These are phyloP conservation scores for Ormyrus labotus DNA, from an alignment of 2,888 invertebrate species.

Conservation along the genomic window DNA sequence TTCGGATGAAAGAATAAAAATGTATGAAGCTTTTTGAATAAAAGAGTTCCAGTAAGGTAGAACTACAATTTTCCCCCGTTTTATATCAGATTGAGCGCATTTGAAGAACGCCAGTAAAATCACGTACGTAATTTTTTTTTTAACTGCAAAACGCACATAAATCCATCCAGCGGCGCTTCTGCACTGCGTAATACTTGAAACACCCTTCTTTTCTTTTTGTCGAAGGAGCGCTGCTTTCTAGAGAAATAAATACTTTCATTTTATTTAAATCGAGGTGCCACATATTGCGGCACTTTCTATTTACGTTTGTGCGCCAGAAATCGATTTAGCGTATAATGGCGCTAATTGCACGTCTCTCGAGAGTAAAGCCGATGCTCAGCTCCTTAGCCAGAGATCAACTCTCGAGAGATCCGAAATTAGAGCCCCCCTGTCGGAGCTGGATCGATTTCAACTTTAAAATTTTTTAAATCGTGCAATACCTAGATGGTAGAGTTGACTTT, in stretches of 20 bases:
- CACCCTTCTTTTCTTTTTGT: too few relatives aligned
- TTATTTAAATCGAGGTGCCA: too few relatives aligned
- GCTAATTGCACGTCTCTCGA: not conserved
- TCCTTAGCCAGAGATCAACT: not conserved
- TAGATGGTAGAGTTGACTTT: too few relatives aligned
- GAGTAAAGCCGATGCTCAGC: not conserved
- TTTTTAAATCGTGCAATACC: too few relatives aligned
- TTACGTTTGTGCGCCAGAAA: too few relatives aligned
- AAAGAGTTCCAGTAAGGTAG: too few relatives aligned
- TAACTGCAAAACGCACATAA: too few relatives aligned
- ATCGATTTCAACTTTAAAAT: not conserved
- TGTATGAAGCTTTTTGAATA: slow-evolving; percentile 9
- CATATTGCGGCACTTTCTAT: too few relatives aligned
- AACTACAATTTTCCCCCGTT: not conserved
- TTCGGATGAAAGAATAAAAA: not conserved
- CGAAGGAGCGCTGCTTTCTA: too few relatives aligned
- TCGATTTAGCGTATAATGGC: not conserved
- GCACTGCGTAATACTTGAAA: too few relatives aligned
- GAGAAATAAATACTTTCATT: too few relatives aligned
- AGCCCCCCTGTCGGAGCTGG: not conserved
- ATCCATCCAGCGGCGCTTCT: too few relatives aligned
- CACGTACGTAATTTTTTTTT: slow-evolving; percentile 18
- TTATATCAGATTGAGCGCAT: not conserved
- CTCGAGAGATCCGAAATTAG: slow-evolving; percentile 5
- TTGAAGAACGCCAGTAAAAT: not conserved